Evolutionary conservation across 2,113 vertebrate genomes (phyloP), one percentile per base, ranked within the genome.

Genomic region (Monopterus albus): DNA sequence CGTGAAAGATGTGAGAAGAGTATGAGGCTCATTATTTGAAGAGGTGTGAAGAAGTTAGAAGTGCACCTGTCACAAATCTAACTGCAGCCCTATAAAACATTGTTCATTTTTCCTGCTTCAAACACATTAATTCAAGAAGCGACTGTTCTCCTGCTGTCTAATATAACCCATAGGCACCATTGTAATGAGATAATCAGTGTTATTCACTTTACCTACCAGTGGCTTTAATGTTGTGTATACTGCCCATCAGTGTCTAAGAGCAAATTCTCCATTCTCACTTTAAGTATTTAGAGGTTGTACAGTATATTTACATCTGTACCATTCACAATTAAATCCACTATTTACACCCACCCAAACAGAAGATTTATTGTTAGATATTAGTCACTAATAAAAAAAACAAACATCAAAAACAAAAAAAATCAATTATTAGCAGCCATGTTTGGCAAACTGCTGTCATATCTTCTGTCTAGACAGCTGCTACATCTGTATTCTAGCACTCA

Each of bases 1-100:
- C 51, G 52, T 42, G 46, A 45, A 40, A 76, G 72, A 57, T 56
- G 47, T 31, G 5, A 31, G 29, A 70, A 38, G 1, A 25, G 20
- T 33, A 13, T 38, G 31, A 57, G 46, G 33, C 11, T 14, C 33
- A 20, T 23, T 57, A 28, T 42, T 9, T 5, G 45, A 4, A 26
- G 14, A 46, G 31, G 9, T 42, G 43, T 18, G 29, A 31, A n/a
- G n/a, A n/a, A n/a, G n/a, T n/a, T 7, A 31, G 29, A 31, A 31
- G 29, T 31, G 5, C n/a, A n/a, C n/a, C n/a, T n/a, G n/a, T n/a
- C n/a, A n/a, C n/a, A n/a, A 12, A 60, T 15, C 4, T 11, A 46
- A 15, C 10, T 17, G 20, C 21, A 21, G 31, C 15, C 13, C n/a
- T 55, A 6, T 23, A 38, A 56, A 38, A 11, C 3, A n/a, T 50